Evolutionary conservation across 2,888 invertebrate genomes (phyloP), one percentile per base, ranked within the genome.

Genomic region (Heterodera filipjevi): DNA sequence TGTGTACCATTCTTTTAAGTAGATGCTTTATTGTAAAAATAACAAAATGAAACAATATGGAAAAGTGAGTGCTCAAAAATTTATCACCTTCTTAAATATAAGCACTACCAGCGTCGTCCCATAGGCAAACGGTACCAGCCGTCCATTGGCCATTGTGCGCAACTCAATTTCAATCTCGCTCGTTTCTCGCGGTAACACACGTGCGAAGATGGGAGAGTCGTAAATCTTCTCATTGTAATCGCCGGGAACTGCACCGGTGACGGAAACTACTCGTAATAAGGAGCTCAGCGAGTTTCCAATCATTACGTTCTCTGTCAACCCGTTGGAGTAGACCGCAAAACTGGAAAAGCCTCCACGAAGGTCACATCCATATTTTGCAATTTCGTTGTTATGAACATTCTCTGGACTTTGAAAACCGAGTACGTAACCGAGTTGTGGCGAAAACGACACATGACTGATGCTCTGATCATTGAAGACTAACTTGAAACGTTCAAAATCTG

Each of bases 211-310:
- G 6, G 77, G 77, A 5, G 77, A 72, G n/a, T 77, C 66, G 33
- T 75, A 78, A 64, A 78, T 78, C 14, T 78, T 59, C 8, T 78
- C 78, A 8, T 68, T 32, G 66, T 68, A 53, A 59, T 78, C 78
- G 30, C 78, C 78, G 5, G 79, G 59, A 6, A 33, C 32, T 1
- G 49, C 64, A 3, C 78, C 78, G 1, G 66, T 66, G 19, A 78
- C 78, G 6, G 72, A 33, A 10, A 73, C 78, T 6, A 78, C 74
- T 16, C 78, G 35, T 19, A 78, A n/a, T 14, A 78, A 19, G 3
- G 78, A 73, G 35, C 32, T 64, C 32, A 66, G n/a, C 12, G 33
- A 66, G 64, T 78, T 73, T 1, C 78, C 78, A 12, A 78, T 59
- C 19, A 76, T 78, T 30, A 73, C 53, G 22, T 78, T 72, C 30